phyloP scores from a whole-genome alignment of 2,888 invertebrate genomes.

The Amaurobius ferox region DNA sequence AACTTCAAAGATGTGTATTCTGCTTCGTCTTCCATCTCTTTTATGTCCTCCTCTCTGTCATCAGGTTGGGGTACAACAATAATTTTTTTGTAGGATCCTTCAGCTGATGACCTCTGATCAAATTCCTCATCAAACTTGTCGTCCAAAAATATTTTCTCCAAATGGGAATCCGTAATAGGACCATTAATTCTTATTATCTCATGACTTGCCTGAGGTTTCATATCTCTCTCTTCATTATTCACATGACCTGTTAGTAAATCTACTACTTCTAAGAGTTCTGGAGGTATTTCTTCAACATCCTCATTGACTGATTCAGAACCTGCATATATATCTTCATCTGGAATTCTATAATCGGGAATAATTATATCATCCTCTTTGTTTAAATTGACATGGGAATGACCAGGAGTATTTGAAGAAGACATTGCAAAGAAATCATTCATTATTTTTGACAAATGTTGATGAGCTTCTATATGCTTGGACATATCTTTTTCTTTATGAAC shows the following conservation, averaged over 20 bases:
- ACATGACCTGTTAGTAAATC: slow-evolving; percentile 41
- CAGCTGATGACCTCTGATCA: neutral
- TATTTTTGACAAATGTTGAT: slow-evolving; percentile 58
- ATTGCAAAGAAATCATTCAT: slow-evolving; percentile 66
- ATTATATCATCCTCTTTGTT: slow-evolving; percentile 1
- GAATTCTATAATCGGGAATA: slow-evolving; percentile 31
- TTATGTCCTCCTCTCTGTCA: slow-evolving; percentile 31
- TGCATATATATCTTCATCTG: slow-evolving; percentile 52
- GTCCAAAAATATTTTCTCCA: slow-evolving; percentile 58
- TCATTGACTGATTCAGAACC: slow-evolving; percentile 37
- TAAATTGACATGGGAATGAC: neutral
- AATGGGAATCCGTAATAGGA: slow-evolving; percentile 37
- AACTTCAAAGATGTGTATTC: slow-evolving; percentile 42
- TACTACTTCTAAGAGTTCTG: slow-evolving; percentile 56
- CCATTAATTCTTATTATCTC: slow-evolving; percentile 65
- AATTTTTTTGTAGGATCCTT: slow-evolving; percentile 27
- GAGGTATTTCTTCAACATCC: slow-evolving; percentile 50
- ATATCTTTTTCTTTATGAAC: slow-evolving; percentile 5
- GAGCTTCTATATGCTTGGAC: slow-evolving; percentile 35
- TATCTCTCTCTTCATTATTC: slow-evolving; percentile 13
- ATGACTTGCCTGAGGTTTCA: slow-evolving; percentile 36
- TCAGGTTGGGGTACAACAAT: slow-evolving; percentile 33
- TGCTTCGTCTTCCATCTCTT: slow-evolving; percentile 36
- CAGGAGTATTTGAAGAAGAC: slow-evolving; percentile 17
- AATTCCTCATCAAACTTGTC: neutral